Conservation (phyloP, 2,797 vertebrate genomes). For the Oreonectes daqikongensis region DNA sequence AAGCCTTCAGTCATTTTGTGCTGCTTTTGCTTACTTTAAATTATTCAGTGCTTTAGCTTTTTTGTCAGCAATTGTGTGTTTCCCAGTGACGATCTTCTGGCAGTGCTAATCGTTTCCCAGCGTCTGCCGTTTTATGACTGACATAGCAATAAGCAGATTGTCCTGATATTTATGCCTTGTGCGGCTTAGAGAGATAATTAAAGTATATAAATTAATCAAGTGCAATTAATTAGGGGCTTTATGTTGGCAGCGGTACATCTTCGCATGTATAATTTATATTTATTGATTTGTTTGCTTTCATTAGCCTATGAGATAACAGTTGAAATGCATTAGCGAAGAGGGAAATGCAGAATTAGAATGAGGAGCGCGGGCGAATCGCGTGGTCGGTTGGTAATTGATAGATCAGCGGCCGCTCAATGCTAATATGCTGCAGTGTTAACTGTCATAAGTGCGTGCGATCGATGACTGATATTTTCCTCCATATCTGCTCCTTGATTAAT, state of each 20-base stretch:
- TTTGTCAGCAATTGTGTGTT: conserved; percentile 77
- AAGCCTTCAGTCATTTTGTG: conserved; percentile 79
- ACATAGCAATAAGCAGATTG: conserved; percentile 99
- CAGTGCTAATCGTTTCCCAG: conserved; percentile 91
- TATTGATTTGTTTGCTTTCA: conserved; percentile 99
- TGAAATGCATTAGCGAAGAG: conserved; percentile 95
- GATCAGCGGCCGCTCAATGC: conserved; percentile 93
- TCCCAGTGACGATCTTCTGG: conserved; percentile 83
- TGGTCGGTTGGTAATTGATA: conserved; percentile 89
- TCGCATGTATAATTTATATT: conserved; percentile 99
- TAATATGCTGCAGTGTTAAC: conserved; percentile 99
- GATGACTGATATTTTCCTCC: conserved; percentile 94
- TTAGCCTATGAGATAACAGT: conserved; percentile 99
- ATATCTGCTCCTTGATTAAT: conserved; percentile 94
- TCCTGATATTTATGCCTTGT: conserved; percentile 99
- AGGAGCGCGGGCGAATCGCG: conserved; percentile 75
- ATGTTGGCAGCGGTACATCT: conserved; percentile 99
- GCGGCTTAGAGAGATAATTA: conserved; percentile 99
- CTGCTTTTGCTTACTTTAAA: conserved; percentile 87
- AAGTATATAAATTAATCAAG: conserved; percentile 99
- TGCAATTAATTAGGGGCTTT: conserved; percentile 99
- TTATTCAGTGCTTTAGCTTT: conserved; percentile 84
- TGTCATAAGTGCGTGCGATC: conserved; percentile 99
- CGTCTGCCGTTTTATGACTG: conserved; percentile 97
- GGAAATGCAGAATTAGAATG: conserved; percentile 99